Base-by-base conservation (phyloP, 2,888 invertebrate genomes). In the Xanthia togata region DNA sequence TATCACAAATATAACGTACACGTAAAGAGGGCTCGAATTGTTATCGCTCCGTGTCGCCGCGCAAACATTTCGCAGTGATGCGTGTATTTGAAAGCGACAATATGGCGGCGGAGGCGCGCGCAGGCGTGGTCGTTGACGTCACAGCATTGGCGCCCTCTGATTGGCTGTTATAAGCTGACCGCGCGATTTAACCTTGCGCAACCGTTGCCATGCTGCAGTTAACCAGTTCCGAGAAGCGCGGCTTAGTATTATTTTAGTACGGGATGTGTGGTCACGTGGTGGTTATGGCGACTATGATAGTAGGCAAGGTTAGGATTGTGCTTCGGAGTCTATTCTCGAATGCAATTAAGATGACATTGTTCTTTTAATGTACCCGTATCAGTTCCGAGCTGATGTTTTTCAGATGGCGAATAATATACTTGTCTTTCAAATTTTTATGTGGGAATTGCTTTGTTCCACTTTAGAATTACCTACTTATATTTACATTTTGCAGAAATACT, bases 91-190 rank as follows among this genome's bases (percentile, higher is more conserved):
- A 91, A 92, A 92, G 91, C 90, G 89, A 91, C 93, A 94, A 92
- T 87, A 94, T 93, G 94, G 94, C 94, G 90, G 88, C 88, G 95
- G 96, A 94, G 96, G 96, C 96, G 96, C 96, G 96, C 96, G 96
- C 96, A 94, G 96, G 96, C 96, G 96, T 96, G 96, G 96, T 93
- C 90, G 94, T 91, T 95, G 93, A 96, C 96, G 96, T 96, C 96
- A 96, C 91, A 79, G 89, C 89, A 84, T 91, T 87, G 76, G 86
- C 85, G 93, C 84, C 73, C 83, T 72, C 87, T 87, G 86, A 96
- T 96, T 96, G 96, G 96, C 77, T 73, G 92, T 60, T 90, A 88
- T 85, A 83, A 87, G 76, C 88, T 91, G 92, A 92, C 92, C 92
- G 93, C 91, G 92, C 92, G 91, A 88, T 91, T 91, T 95, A 96